These are phyloP conservation scores for Tylochromis polylepis DNA, from an alignment of 2,113 vertebrate genomes.

Conservation along the genomic window DNA sequence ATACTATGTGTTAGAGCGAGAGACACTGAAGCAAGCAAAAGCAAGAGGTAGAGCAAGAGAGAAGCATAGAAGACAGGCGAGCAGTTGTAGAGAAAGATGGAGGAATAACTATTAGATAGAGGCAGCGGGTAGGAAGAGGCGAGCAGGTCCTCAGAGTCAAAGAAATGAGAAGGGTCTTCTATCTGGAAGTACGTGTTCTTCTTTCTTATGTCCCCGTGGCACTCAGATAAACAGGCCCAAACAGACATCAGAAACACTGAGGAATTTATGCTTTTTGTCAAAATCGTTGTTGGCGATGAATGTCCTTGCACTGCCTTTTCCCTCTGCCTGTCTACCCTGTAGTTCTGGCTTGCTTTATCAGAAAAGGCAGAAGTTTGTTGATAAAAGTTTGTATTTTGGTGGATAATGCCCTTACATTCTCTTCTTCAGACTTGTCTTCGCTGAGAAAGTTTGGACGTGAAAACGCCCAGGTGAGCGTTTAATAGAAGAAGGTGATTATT, in stretches of 20 bases:
- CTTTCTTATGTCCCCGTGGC: not conserved
- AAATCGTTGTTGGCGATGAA: not conserved
- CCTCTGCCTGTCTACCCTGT: not conserved
- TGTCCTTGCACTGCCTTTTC: slow-evolving; percentile 6
- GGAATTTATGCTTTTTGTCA: not conserved
- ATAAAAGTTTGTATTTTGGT: not conserved
- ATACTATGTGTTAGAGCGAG: not conserved
- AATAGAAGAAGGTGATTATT: not conserved
- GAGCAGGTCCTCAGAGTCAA: not conserved
- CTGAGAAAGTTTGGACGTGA: not conserved
- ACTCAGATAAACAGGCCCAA: not conserved
- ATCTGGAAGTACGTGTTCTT: not conserved
- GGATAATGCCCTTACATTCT: not conserved
- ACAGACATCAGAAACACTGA: not conserved
- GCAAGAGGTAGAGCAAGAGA: not conserved
- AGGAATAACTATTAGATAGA: not conserved
- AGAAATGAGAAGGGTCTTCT: not conserved
- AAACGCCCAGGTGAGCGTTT: not conserved
- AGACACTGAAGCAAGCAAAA: not conserved
- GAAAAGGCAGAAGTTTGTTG: not conserved
- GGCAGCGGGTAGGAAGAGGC: not conserved
- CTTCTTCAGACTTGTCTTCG: not conserved
- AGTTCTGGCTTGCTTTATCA: not conserved
- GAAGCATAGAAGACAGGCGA: not conserved
- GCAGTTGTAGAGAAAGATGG: not conserved